Evolutionary conservation across 2,888 invertebrate species (phyloP), one percentile per base, ranked within the genome.

Genomic region (Orthosia cruda): DNA sequence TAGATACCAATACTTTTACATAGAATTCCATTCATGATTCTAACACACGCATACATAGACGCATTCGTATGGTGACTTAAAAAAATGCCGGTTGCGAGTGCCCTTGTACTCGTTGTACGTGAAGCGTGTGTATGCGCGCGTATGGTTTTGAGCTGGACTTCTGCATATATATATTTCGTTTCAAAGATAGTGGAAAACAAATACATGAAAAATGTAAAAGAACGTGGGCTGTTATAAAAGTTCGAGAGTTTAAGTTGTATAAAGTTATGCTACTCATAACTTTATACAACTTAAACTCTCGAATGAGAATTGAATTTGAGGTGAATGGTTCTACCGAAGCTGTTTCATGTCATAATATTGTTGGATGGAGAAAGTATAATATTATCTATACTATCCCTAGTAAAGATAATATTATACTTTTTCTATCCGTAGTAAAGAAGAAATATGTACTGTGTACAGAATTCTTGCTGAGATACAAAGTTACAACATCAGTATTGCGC

Each of bases 121-220:
- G 13, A 54, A 73, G 50, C 13, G 50, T 49, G 23, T 23, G 2
- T 13, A 9, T 57, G 2, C 9, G 16, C 52, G 45, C 16, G 2
- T 12, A 7, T 3, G 0, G 18, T n/a, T 47, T 4, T 0, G 2
- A 76, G 4, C 12, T 11, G 0, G 40, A n/a, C n/a, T 77, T 55
- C 23, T 49, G 32, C 18, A 4, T 0, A 0, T 5, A n/a, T 9
- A 32, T 5, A 23, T 15, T 47, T n/a, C 9, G 12, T 18, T 1
- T n/a, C 15, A 4, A 18, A 55, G 47, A 75, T 75, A 69, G 61
- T 66, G 49, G 49, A 61, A 77, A 71, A 73, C 63, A 78, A 83
- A 70, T 57, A 67, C n/a, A 40, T 83, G 78, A 81, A 83, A 83
- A 71, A 83, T 83, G 74, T 68, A 81, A 23, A 45, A 68, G 32